Base-by-base conservation (phyloP, 2,888 invertebrate species). In the Gonocerus acuteangulatus region DNA sequence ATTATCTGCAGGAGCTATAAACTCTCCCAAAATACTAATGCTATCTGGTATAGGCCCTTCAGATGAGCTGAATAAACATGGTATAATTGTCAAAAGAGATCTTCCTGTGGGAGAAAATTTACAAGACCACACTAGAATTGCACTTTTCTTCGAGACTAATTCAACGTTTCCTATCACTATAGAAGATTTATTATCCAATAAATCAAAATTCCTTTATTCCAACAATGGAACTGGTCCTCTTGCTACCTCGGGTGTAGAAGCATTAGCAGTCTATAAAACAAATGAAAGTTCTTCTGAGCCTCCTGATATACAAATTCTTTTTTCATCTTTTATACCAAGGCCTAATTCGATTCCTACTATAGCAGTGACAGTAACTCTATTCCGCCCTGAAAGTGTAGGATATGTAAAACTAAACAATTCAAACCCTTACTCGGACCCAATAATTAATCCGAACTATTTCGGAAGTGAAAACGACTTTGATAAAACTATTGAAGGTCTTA, bases 31-130 rank as follows among this genome's bases (percentile, higher is more conserved):
- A 22, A 16, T 66, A 4, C 23, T 66, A 1, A 65, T 66, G 66
- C 56, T 66, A 1, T 66, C 66, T n/a, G 66, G 66, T n/a, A 61
- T 66, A 7, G 66, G 66, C 7, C 63, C 65, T 2, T 36, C 34
- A 21, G 9, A 59, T 34, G 49, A 61, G 3, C 19, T 61, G 22
- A 2, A 19, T 6, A 36, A 15, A n/a, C 42, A 39, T 39, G 45
- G 47, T 39, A 61, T 56, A 15, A 3, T 36, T 22, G 3, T 48
- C 16, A 18, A 56, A 2, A 36, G 36, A n/a, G 57, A 61, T 48
- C 36, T 57, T 21, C 61, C 56, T 13, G 61, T 61, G 2, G 61
- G 61, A 9, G 39, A 56, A 11, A 48, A 61, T 22, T 57, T 61
- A 48, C 61, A 61, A 42, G 61, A 61, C 22, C 61, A 61, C 36